Evolutionary conservation across 2,113 vertebrate genomes (phyloP).

Genomic region (Lophius piscatorius): DNA sequence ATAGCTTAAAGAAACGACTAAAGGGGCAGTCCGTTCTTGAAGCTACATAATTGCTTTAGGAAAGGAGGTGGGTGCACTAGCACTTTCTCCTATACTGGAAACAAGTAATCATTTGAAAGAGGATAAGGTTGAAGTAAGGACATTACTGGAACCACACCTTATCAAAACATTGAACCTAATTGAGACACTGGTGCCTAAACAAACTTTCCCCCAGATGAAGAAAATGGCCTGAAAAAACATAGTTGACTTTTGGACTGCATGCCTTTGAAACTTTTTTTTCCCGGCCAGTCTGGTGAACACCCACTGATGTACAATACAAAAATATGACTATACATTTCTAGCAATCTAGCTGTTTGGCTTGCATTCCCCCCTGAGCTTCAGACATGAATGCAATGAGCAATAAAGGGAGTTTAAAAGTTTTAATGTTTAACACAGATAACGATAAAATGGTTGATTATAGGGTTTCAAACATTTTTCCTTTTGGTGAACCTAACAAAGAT

Average conservation of each 20-base stretch:
- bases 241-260: conserved; percentile 50
- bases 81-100: conserved; percentile 63
- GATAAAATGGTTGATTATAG: conserved; percentile 13
- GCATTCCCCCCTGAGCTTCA: conserved; percentile 46
- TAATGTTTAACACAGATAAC: conserved; percentile 1
- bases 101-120: conserved; percentile 71
- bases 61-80: conserved; percentile 32
- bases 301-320: conserved; percentile 55
- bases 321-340: conserved; percentile 55
- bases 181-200: conserved; percentile 63
- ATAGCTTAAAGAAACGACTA: not conserved
- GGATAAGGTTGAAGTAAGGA: conserved; percentile 62
- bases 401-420: not conserved
- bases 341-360: conserved; percentile 38
- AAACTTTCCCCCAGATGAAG: conserved; percentile 61
- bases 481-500: conserved; percentile 13
- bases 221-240: conserved; percentile 56
- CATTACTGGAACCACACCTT: conserved; percentile 68
- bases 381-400: conserved; percentile 26
- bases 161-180: conserved; percentile 66
- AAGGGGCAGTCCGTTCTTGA: conserved; percentile 26
- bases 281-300: conserved; percentile 69
- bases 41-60: conserved; percentile 39
- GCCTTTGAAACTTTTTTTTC: conserved; percentile 56
- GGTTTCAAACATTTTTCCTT: conserved; percentile 1